phyloP scores from a whole-genome alignment of 2,113 vertebrate genomes.

The Megalops atlanticus region DNA sequence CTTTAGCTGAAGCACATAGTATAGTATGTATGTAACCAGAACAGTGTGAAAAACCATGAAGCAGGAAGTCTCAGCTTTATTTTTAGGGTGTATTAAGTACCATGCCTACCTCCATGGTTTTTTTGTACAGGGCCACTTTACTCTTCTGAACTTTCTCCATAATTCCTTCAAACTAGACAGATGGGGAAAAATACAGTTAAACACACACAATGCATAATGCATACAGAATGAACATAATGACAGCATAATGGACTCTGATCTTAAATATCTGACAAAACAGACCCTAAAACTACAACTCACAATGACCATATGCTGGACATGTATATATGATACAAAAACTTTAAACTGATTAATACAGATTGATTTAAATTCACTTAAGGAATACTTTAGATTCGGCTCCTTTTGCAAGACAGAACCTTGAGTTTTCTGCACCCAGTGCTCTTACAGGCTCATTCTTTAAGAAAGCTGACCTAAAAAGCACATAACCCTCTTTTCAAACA shows the following conservation, averaged over 20 bases:
- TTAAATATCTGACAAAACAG: neutral
- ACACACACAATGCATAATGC: neutral
- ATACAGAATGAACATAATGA: neutral
- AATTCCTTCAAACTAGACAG: slow-evolving; percentile 79
- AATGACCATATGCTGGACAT: neutral
- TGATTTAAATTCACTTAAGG: no score
- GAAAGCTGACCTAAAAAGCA: no score
- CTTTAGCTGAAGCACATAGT: neutral
- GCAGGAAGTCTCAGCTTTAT: neutral
- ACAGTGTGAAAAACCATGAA: neutral
- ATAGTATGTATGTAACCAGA: neutral
- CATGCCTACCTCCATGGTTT: slow-evolving; percentile 81
- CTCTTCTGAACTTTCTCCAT: slow-evolving; percentile 90
- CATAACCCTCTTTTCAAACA: no score
- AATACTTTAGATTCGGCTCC: no score
- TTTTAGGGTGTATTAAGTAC: neutral
- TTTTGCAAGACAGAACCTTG: no score
- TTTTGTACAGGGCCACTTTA: slow-evolving; percentile 84
- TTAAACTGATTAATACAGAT: no score
- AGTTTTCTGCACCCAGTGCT: no score
- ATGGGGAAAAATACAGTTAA: slow-evolving; percentile 22
- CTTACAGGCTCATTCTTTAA: no score
- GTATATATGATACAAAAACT: neutral
- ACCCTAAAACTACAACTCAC: neutral
- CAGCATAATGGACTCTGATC: neutral